phyloP scores from a whole-genome alignment of 1,140 invertebrate genomes.

The Hyles euphorbiae region DNA sequence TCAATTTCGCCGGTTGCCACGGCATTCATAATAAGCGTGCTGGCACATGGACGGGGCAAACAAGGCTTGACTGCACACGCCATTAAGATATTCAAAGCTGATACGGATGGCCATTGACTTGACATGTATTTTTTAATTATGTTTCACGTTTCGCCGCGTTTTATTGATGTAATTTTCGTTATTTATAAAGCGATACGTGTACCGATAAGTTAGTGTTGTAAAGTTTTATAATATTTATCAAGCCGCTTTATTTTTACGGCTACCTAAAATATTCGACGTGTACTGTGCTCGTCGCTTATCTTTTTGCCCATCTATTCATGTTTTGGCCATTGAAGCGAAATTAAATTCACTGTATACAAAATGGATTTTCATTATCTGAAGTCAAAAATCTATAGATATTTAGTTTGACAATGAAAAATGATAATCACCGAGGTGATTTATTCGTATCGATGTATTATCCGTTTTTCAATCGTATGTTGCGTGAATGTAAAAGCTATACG shows the following conservation, averaged over 20 bases:
- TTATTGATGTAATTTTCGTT: not conserved
- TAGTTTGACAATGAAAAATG: too few species aligned
- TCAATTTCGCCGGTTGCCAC: conserved; percentile 22
- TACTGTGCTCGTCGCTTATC: conserved; percentile 2
- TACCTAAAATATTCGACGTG: not conserved
- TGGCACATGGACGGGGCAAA: conserved; percentile 30
- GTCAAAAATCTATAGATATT: too few species aligned
- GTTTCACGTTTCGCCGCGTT: conserved; percentile 19
- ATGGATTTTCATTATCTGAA: conserved; percentile 1
- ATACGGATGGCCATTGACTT: conserved; percentile 33
- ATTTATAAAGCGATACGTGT: not conserved
- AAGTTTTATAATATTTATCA: conserved; percentile 1
- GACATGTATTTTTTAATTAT: conserved; percentile 39
- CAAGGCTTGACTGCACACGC: conserved; percentile 39
- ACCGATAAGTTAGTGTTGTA: not conserved
- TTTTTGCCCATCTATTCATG: conserved; percentile 4
- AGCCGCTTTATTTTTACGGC: conserved; percentile 1
- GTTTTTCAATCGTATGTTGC: too few species aligned
- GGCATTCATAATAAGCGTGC: conserved; percentile 31
- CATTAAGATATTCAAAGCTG: conserved; percentile 39
- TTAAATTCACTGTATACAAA: conserved; percentile 3
- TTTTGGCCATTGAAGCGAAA: not conserved
- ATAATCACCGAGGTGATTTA: too few species aligned
- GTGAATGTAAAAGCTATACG: too few species aligned
- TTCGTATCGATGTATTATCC: too few species aligned